Conservation (phyloP, 2,113 vertebrate genomes). For the Hippocampus guttulatus region DNA sequence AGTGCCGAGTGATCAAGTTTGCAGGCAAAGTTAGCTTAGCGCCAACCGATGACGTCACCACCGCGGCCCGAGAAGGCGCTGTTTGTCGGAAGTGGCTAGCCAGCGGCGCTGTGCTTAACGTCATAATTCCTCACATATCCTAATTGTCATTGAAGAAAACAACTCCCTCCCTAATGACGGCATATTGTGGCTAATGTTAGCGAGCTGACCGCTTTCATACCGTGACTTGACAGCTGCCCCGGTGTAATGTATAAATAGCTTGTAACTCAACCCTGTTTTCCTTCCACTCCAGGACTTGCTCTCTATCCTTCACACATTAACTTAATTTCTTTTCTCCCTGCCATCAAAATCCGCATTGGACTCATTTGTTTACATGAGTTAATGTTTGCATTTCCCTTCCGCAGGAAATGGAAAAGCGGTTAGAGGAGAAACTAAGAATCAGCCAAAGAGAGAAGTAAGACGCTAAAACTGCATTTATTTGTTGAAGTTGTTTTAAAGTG, state of each 20-base stretch:
- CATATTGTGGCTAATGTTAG: constrained; percentile 12
- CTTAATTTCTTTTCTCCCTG: neutral
- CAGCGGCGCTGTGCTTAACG: neutral
- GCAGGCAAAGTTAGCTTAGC: neutral
- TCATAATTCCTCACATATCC: neutral
- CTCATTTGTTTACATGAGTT: constrained; percentile 18
- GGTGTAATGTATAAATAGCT: constrained; percentile 68
- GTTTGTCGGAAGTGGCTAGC: neutral
- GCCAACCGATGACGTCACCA: constrained; percentile 13
- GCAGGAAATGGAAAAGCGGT: constrained; percentile 94
- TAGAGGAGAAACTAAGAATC: constrained; percentile 94
- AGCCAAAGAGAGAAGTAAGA: constrained; percentile 90
- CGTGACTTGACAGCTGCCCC: constrained; percentile 51
- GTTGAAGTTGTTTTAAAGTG: neutral
- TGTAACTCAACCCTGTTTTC: constrained; percentile 66
- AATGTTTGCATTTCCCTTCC: constrained; percentile 35
- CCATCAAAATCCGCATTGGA: constrained; percentile 8
- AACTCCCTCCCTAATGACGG: neutral
- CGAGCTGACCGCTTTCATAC: constrained; percentile 22
- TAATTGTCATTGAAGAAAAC: neutral
- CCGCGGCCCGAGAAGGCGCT: constrained; percentile 2
- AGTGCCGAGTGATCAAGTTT: neutral
- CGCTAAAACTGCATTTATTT: neutral
- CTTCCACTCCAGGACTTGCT: constrained; percentile 22
- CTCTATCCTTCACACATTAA: constrained; percentile 16